phyloP scores from a whole-genome alignment of 2,888 invertebrate species.

The Patella depressa region DNA sequence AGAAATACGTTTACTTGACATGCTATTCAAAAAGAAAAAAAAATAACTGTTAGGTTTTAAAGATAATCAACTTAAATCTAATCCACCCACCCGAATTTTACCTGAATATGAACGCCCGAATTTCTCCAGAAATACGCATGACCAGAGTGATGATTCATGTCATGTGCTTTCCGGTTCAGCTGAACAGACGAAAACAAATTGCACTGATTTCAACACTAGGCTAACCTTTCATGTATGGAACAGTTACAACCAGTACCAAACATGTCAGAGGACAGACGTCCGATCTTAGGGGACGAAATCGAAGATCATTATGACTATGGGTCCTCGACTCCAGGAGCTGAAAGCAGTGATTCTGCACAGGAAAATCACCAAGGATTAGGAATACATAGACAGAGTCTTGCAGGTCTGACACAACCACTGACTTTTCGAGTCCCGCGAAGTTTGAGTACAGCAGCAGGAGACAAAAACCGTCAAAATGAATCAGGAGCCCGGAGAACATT shows the following conservation, averaged over 20 bases:
- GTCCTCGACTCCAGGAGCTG: not conserved
- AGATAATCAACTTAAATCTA: conserved; percentile 1
- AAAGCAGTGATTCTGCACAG: not conserved
- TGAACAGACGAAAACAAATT: conserved; percentile 2
- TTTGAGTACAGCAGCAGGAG: conserved; percentile 31
- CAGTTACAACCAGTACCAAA: not conserved
- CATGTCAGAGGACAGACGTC: not conserved
- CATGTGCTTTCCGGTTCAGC: conserved; percentile 22
- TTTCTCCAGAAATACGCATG: not conserved
- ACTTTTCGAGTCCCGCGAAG: conserved; percentile 40
- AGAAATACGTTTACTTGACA: too few species aligned
- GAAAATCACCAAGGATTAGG: conserved; percentile 1
- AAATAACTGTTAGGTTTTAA: not conserved
- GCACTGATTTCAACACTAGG: not conserved
- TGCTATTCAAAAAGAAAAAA: too few species aligned
- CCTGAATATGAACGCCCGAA: not conserved
- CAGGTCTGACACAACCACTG: conserved; percentile 36
- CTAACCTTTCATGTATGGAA: not conserved
- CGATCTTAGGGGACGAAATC: not conserved
- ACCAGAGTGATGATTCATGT: not conserved
- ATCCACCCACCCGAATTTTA: not conserved
- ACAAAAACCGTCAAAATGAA: conserved; percentile 1
- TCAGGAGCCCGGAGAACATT: conserved; percentile 70
- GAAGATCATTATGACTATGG: not conserved
- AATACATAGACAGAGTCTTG: conserved; percentile 9